phyloP scores from a whole-genome alignment of 2,797 vertebrate genomes.

The Craterocephalus amniculus region DNA sequence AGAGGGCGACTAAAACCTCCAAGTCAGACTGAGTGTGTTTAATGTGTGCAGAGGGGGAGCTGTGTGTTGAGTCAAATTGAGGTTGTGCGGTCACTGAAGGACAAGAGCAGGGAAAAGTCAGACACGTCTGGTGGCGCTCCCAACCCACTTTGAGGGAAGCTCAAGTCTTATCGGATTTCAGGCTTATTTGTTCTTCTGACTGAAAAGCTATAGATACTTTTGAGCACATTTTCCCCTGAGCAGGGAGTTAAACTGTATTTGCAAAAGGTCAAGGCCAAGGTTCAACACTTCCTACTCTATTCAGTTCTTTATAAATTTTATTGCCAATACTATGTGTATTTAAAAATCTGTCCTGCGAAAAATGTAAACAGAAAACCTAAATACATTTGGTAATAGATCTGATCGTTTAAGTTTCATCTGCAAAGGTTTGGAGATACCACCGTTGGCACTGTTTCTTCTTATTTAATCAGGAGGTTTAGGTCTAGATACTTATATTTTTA shows the following conservation, averaged over 20 bases:
- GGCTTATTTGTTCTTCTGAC: conserved; percentile 76
- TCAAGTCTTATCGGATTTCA: conserved; percentile 76
- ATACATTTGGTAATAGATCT: neutral
- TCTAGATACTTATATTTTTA: neutral
- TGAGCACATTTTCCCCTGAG: conserved; percentile 49
- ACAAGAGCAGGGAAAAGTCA: conserved; percentile 60
- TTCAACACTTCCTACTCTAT: conserved; percentile 29
- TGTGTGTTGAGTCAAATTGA: conserved; percentile 53
- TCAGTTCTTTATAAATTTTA: conserved; percentile 32
- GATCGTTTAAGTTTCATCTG: conserved; percentile 1
- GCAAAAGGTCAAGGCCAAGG: conserved; percentile 50
- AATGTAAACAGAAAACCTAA: neutral
- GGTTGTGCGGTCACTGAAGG: conserved; percentile 70
- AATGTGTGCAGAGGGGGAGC: conserved; percentile 59
- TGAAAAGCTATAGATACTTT: conserved; percentile 68
- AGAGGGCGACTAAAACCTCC: conserved; percentile 75
- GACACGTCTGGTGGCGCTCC: conserved; percentile 61
- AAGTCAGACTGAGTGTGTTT: conserved; percentile 80
- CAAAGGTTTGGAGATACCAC: neutral
- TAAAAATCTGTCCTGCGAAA: neutral
- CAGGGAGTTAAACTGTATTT: conserved; percentile 51
- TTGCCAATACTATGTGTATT: neutral
- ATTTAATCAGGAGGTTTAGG: neutral
- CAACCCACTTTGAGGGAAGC: conserved; percentile 59
- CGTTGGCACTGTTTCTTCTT: neutral